Base-by-base conservation (phyloP, 1,140 invertebrate species). In the Batillaria attramentaria region DNA sequence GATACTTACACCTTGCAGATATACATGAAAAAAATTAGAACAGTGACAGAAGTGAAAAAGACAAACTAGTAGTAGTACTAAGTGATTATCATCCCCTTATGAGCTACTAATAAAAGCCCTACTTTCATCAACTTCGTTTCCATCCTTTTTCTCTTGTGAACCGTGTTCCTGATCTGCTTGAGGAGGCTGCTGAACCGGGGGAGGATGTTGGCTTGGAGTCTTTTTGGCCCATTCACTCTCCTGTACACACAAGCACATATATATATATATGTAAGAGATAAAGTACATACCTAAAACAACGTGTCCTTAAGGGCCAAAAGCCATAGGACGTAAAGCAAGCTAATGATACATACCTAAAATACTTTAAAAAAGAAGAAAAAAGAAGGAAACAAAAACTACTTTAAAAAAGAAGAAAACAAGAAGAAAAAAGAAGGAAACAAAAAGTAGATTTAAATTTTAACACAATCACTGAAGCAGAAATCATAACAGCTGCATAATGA, bases 51-150 rank as follows among this genome's bases (percentile, higher is more conserved):
- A 5, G 18, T 50, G 5, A 72, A 42, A 46, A 35, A 70, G 28
- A 70, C 33, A 33, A 46, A 28, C 10, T 43, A 46, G 33, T 20
- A 33, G 0, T 13, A 41, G 39, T 43, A 28, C 3, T n/a, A 37
- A 35, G 37, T 42, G 20, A 20, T 39, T 5, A 33, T 33, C 28
- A 68, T 6, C 65, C 24, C 3, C 31, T 2, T 33, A 20, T 28
- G 31, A 65, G 18, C 16, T 65, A 39, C 33, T 68, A 33, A 37
- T 68, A 33, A 33, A 28, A 28, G 0, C 24, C 72, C 62, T 35
- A 75, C 73, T 75, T 65, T 75, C 73, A 41, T 75, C 73, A 57
- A 75, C 42, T 65, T 75, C 73, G 28, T 50, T 75, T 39, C 62
- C 73, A 75, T 75, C 73, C 2, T 62, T 75, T 31, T 62, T 10